Evolutionary conservation across 2,797 vertebrate species (phyloP), one percentile per base, ranked within the genome.

Genomic region (Phataginus tricuspis): DNA sequence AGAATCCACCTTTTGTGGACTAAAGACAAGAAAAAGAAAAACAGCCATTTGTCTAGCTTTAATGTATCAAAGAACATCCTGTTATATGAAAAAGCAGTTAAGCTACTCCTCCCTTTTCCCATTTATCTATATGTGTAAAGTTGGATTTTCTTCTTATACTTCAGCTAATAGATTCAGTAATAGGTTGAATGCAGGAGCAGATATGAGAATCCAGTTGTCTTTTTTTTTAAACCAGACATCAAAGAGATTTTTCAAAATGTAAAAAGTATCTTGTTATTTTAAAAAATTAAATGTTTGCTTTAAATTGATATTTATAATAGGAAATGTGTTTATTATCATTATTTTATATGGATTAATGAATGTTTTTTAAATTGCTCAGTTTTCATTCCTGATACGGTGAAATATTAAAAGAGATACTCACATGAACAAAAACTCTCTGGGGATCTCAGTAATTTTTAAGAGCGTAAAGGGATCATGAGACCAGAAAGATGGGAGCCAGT

Each of bases 31-130:
- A 45, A 1, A 74, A 63, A 31, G 23, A n/a, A 66, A 91, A 49
- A 37, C 3, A 3, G 39, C 31, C 5, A 10, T 82, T 86, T 96
- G 4, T 92, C 14, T 92, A 37, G 23, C 51, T 94, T 94, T 45
- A 82, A 29, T 83, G 16, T 80, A 39, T 94, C 75, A 86, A 72
- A 72, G 19, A 89, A 31, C 57, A 91, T 75, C 6, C 39, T 94
- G 63, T 68, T 95, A 91, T 27, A 11, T 85, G 61, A 72, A 88
- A 94, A 92, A 91, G 7, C 37, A 66, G 25, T 79, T 95, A 79
- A 94, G 79, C 49, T 87, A 51, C 27, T 77, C 59, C 66, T 68
- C 19, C 39, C 34, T 83, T 94, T 90, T 72, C 29, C 12, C 51
- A 2, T 59, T 72, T 84, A 39, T 16, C 1, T 59, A 21, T 1